These are phyloP conservation scores for Indicator maculatus DNA, from an alignment of 2,113 vertebrate genomes.

Conservation along the genomic window DNA sequence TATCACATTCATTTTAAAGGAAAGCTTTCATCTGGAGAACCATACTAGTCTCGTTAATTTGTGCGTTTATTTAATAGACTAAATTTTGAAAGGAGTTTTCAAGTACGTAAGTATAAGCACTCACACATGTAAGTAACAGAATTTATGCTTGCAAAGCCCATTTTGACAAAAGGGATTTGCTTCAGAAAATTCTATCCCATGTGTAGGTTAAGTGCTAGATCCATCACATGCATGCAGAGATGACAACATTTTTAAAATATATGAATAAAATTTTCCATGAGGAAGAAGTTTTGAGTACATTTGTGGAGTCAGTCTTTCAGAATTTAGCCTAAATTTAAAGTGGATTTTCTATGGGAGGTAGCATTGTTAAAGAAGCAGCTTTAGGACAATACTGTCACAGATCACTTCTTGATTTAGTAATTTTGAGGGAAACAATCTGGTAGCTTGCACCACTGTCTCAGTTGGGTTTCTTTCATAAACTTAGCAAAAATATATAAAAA, in stretches of 20 bases:
- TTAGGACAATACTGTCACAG: not conserved
- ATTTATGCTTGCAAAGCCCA: slow-evolving; percentile 27
- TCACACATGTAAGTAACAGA: slow-evolving; percentile 32
- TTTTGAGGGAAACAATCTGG: not conserved
- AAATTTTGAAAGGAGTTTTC: slow-evolving; percentile 32
- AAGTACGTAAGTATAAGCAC: not conserved
- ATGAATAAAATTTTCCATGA: not conserved
- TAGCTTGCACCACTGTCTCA: not conserved
- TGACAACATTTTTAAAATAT: not conserved
- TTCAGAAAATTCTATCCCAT: not conserved
- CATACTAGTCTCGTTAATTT: slow-evolving; percentile 15
- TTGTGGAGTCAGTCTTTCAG: not conserved
- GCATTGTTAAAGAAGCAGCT: not conserved
- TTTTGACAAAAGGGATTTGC: slow-evolving; percentile 58
- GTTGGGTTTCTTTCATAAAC: not conserved
- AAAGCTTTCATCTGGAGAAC: slow-evolving; percentile 15
- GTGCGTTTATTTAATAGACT: not conserved
- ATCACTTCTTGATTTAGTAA: not conserved
- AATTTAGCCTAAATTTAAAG: not conserved
- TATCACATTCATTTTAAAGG: slow-evolving; percentile 40
- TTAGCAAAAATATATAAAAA: slow-evolving; percentile 2
- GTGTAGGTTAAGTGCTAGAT: slow-evolving; percentile 29
- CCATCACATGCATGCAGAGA: slow-evolving; percentile 7
- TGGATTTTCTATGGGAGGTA: not conserved
- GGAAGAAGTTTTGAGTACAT: not conserved